These are phyloP conservation scores for Podarcis cretensis DNA, from an alignment of 2,113 vertebrate genomes.

Conservation along the genomic window DNA sequence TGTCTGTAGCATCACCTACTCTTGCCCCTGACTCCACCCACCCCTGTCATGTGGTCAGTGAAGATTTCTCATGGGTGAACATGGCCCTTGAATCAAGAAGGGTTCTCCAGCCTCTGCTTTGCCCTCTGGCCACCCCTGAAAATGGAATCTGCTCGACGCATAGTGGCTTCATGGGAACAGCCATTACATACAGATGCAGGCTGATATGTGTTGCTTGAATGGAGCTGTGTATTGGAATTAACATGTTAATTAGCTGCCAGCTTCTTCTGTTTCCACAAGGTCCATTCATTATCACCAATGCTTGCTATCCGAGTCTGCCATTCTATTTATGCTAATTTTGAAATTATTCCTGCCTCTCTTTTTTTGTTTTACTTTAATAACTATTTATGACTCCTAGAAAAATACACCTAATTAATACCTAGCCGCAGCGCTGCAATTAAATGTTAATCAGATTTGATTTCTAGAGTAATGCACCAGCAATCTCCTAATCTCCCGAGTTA, in stretches of 20 bases:
- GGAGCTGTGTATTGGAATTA: slow-evolving; percentile 57
- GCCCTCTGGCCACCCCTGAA: neutral
- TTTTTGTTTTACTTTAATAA: slow-evolving; percentile 56
- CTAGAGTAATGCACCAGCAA: slow-evolving; percentile 64
- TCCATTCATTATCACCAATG: slow-evolving; percentile 60
- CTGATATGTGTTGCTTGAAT: slow-evolving; percentile 48
- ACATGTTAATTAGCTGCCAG: slow-evolving; percentile 49
- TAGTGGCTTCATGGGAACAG: neutral
- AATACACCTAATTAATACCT: slow-evolving; percentile 69
- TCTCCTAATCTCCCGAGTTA: slow-evolving; percentile 63
- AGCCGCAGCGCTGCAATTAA: slow-evolving; percentile 68
- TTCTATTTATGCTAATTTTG: slow-evolving; percentile 65
- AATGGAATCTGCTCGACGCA: slow-evolving; percentile 46
- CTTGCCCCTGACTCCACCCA: too few species aligned
- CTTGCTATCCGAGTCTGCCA: slow-evolving; percentile 56
- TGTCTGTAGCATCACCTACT: too few species aligned
- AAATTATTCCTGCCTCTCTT: slow-evolving; percentile 53
- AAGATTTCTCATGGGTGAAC: too few species aligned
- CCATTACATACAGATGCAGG: slow-evolving; percentile 45
- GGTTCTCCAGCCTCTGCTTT: neutral
- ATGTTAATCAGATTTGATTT: slow-evolving; percentile 77
- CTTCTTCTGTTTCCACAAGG: slow-evolving; percentile 61
- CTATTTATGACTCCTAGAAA: slow-evolving; percentile 67
- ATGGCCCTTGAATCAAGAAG: too few species aligned
- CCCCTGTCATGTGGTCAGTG: too few species aligned